These are phyloP conservation scores for Drepana arcuata DNA, from an alignment of 1,140 invertebrate genomes.

Conservation along the genomic window DNA sequence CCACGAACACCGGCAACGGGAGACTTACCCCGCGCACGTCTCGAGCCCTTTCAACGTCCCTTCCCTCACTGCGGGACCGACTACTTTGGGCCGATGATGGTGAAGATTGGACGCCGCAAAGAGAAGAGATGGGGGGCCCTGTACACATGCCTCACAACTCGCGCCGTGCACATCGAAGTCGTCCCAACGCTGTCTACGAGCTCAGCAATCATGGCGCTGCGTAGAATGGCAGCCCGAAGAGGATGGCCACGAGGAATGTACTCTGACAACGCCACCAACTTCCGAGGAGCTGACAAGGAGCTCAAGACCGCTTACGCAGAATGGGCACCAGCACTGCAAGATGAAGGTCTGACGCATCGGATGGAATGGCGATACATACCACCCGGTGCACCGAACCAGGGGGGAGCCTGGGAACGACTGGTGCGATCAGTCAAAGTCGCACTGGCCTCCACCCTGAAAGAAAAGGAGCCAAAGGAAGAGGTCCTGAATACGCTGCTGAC, in stretches of 20 bases:
- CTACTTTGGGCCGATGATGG: slow-evolving; percentile 26
- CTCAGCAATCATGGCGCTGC: slow-evolving; percentile 39
- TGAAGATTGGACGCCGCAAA: slow-evolving; percentile 15
- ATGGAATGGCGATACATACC: slow-evolving; percentile 48
- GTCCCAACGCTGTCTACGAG: slow-evolving; percentile 36
- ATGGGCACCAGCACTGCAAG: not conserved
- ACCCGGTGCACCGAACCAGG: slow-evolving; percentile 42
- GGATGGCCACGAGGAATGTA: slow-evolving; percentile 30
- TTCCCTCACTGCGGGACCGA: slow-evolving; percentile 18
- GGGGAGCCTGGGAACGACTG: slow-evolving; percentile 50
- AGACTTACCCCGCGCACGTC: slow-evolving; percentile 1
- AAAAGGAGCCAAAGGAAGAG: slow-evolving; percentile 20
- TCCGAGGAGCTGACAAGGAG: slow-evolving; percentile 23
- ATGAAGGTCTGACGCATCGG: slow-evolving; percentile 2
- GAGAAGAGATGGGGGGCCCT: slow-evolving; percentile 21
- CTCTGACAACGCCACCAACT: slow-evolving; percentile 50
- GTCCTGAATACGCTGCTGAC: slow-evolving; percentile 18
- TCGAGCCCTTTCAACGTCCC: slow-evolving; percentile 2
- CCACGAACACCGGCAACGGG: slow-evolving; percentile 9
- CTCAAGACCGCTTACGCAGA: not conserved
- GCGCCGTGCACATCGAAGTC: slow-evolving; percentile 33
- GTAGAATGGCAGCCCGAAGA: slow-evolving; percentile 49
- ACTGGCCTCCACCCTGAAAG: slow-evolving; percentile 12
- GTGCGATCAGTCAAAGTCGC: slow-evolving; percentile 40
- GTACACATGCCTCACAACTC: slow-evolving; percentile 38